Evolutionary conservation across 2,888 invertebrate species (phyloP), one percentile per base, ranked within the genome.

Genomic region (Congeria kusceri): DNA sequence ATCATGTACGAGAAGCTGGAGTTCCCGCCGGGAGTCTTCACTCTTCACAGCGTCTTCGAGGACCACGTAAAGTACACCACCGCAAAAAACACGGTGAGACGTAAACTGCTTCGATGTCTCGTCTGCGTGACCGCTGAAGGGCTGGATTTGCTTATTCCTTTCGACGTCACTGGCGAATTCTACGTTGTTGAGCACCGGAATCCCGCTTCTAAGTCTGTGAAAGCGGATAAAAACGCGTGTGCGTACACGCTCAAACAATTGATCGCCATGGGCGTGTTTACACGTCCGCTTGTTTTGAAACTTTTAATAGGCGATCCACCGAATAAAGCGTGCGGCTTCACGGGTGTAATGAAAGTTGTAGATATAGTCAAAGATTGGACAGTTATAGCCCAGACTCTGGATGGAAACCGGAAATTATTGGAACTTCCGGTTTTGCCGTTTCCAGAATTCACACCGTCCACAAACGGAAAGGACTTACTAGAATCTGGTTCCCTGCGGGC

Each of bases 291-390:
- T 20, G 77, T 83, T 20, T 71, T 88, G 9, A 86, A 85, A 79
- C 65, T 89, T 9, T 46, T 88, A 20, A 76, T 70, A 13, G 89
- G 89, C 0, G 82, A 82, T n/a, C 83, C 86, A 13, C 89, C 89
- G 3, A 65, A 76, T 44, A 86, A 86, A 59, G 86, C 86, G 18
- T 89, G 88, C 64, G 86, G 88, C 9, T 89, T 89, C 70, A 87
- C 88, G 5, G 83, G 85, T 25, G 75, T 87, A 1, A 61, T 90
- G 11, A 87, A 88, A 73, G 83, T 88, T 7, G 76, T 80, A 79
- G 86, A 88, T 49, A 80, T 88, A n/a, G 80, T 83, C 5, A 84
- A 84, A 69, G 89, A 90, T 56, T 85, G 88, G 62, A 89, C 88
- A n/a, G 75, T 88, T 18, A 77, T 90, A 18, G 86, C 83, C 0